These are phyloP conservation scores for Holothuria glaberrima DNA, from an alignment of 35 echinoderm and acorn worm species.

Conservation along the genomic window DNA sequence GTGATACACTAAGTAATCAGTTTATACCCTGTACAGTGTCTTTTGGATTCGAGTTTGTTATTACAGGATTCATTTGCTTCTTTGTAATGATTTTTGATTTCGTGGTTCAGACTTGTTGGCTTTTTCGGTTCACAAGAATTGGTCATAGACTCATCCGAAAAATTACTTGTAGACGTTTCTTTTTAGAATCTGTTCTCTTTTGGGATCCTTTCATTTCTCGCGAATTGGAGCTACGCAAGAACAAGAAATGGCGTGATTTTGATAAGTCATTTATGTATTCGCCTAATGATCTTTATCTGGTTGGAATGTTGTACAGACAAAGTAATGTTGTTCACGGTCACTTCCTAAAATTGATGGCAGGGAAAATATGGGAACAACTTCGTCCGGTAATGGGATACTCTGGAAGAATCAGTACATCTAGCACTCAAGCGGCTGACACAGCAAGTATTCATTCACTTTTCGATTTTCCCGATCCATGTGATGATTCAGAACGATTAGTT, in stretches of 20 bases:
- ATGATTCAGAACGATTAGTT: too few relatives aligned
- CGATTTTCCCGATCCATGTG: too few relatives aligned
- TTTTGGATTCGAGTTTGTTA: slow-evolving; percentile 23
- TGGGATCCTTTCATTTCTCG: slow-evolving; percentile 30
- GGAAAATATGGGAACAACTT: slow-evolving; percentile 5
- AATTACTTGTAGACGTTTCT: neutral
- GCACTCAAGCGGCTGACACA: too few relatives aligned
- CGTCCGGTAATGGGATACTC: neutral
- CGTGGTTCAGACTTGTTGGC: neutral
- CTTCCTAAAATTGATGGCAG: slow-evolving; percentile 32
- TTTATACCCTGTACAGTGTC: too few relatives aligned
- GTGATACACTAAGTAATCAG: neutral
- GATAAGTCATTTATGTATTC: slow-evolving; percentile 21
- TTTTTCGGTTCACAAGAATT: neutral
- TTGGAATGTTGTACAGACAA: slow-evolving; percentile 1
- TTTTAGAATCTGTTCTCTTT: neutral
- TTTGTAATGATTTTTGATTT: neutral
- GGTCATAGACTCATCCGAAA: neutral
- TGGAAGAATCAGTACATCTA: too few relatives aligned
- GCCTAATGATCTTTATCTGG: slow-evolving; percentile 12
- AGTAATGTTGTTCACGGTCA: slow-evolving; percentile 1
- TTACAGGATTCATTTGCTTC: neutral
- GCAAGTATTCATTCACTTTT: too few relatives aligned
- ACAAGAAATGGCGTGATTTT: neutral
- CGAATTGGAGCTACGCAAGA: neutral